Percentiles rank a stretch among this genome's conserved stretches.
Conservation (phyloP, 1,140 invertebrate species). For the Mylabris phalerata region DNA sequence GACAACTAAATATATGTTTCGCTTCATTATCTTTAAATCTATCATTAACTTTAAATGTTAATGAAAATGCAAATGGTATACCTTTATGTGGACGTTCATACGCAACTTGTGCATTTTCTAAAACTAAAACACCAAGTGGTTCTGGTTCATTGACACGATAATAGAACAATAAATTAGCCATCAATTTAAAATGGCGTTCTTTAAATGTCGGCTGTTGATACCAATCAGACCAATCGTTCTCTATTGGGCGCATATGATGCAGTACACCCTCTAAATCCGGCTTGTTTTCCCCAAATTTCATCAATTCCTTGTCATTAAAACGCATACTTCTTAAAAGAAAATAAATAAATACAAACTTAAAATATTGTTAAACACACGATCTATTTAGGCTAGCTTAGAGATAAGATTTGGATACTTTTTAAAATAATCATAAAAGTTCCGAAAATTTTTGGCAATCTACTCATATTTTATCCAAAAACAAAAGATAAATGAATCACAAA, state of each 20-base stretch:
- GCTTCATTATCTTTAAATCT: slow-evolving; percentile 34
- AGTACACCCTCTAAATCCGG: slow-evolving; percentile 36
- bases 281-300: slow-evolving; percentile 28
- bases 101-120: slow-evolving; percentile 39
- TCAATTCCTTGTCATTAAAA: slow-evolving; percentile 39
- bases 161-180: slow-evolving; percentile 38
- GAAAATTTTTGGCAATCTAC: no score
- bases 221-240: slow-evolving; percentile 40
- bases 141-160: slow-evolving; percentile 36
- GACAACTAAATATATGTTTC: slow-evolving; percentile 41
- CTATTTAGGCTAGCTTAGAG: no score
- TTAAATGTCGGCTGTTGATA: slow-evolving; percentile 39
- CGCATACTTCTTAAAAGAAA: slow-evolving; percentile 23
- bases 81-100: slow-evolving; percentile 37
- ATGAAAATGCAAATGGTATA: slow-evolving; percentile 39
- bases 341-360: no score
- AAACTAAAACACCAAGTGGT: slow-evolving; percentile 35
- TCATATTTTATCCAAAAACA: no score
- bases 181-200: slow-evolving; percentile 38
- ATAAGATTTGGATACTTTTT: no score
- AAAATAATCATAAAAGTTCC: no score
- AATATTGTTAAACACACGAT: no score
- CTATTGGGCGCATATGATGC: slow-evolving; percentile 37
- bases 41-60: slow-evolving; percentile 36
- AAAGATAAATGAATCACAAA: no score